Evolutionary conservation across 2,797 vertebrate species (phyloP), one percentile per base, ranked within the genome.

Genomic region (Epinephelus awoara): DNA sequence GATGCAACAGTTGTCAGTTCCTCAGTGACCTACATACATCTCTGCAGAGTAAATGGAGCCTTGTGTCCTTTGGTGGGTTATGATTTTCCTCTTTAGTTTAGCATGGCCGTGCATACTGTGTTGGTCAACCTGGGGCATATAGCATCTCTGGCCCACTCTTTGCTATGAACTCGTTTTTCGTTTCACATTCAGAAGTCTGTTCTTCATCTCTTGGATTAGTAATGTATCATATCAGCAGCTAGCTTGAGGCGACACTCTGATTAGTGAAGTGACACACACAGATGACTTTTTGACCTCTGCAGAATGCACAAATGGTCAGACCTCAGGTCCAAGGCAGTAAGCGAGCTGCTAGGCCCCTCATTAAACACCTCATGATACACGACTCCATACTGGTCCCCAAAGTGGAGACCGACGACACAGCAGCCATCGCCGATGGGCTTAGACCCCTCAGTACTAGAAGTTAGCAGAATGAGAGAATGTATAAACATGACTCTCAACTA

Each of bases 261-360:
- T 59, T 7, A n/a, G 23, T 23, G 14, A 59, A 27, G 34, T 47
- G 61, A 71, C 25, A 49, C 46, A 49, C 47, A 7, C 29, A 58
- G 17, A 12, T 21, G 51, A 80, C 64, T 34, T 34, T 55, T 66
- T 83, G 83, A 84, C 62, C 85, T 88, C 66, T 67, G 69, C 61
- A 78, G 83, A 85, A 79, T 64, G 65, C 66, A 83, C 58, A 66
- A 21, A 68, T 67, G 55, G 54, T 51, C 83, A 58, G 77, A 83
- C 61, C 75, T 47, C 56, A 46, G 65, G 63, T 64, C 70, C 12
- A 13, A 49, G 61, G 67, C 55, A 67, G 49, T 66, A 38, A 56
- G 38, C 1, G 65, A 57, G 72, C 73, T 55, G 57, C 5, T 2
- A 2, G 72, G 52, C 55, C 38, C 11, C 55, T 69, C 42, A 8